These are phyloP conservation scores for Prionace glauca DNA, from an alignment of 2,797 vertebrate species.

Conservation along the genomic window DNA sequence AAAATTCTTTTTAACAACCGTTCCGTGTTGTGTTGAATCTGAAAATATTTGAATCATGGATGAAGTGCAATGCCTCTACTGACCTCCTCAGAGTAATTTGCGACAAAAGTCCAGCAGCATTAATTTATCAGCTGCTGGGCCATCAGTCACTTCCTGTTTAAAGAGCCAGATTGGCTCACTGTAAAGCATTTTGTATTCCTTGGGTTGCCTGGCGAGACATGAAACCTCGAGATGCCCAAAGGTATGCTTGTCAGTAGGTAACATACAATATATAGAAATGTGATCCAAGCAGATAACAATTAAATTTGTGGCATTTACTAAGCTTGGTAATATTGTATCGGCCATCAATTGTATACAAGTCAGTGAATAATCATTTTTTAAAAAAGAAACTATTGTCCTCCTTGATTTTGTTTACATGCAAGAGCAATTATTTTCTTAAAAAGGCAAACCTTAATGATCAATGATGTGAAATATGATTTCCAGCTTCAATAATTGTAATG, in stretches of 20 bases:
- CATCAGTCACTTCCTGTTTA: slow-evolving; percentile 9
- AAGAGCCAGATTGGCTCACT: neutral
- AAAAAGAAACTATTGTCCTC: neutral
- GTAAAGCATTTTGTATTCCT: neutral
- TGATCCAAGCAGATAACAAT: neutral
- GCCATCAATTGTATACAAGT: slow-evolving; percentile 26
- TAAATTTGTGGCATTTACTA: neutral
- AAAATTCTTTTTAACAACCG: slow-evolving; percentile 13
- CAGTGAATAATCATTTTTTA: slow-evolving; percentile 22
- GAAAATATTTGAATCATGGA: slow-evolving; percentile 28
- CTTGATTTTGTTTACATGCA: neutral
- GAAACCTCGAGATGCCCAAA: neutral
- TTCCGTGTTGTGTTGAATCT: slow-evolving; percentile 5
- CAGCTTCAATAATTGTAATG: neutral
- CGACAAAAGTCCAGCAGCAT: neutral
- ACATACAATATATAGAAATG: neutral
- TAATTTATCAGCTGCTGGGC: neutral
- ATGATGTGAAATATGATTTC: neutral
- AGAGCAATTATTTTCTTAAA: neutral
- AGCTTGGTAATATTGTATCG: slow-evolving; percentile 22
- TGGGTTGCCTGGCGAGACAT: neutral
- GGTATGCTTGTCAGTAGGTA: slow-evolving; percentile 35
- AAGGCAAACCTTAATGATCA: neutral
- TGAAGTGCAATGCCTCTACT: neutral
- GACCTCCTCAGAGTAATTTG: neutral